Percentiles rank a stretch among this genome's conserved stretches.
Conservation (phyloP, 2,113 vertebrate genomes). For the Pomatorhinus ruficollis region DNA sequence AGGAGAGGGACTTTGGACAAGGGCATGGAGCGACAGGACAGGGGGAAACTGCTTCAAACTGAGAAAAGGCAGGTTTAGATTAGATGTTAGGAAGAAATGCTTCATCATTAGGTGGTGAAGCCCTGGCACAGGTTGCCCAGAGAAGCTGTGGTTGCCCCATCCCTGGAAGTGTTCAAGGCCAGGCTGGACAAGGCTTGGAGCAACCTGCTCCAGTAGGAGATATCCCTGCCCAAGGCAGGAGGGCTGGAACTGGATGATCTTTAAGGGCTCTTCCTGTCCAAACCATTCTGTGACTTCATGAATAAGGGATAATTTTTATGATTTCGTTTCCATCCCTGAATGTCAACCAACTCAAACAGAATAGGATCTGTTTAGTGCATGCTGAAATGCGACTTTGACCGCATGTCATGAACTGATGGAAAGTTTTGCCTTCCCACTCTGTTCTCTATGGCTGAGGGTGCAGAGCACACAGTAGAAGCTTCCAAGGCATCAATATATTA, state of each 20-base stretch:
- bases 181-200: not conserved
- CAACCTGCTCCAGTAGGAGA: not conserved
- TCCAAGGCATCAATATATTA: conserved; percentile 50
- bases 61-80: not conserved
- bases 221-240: not conserved
- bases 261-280: not conserved
- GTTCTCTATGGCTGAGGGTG: not conserved
- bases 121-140: not conserved
- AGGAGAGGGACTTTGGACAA: not conserved
- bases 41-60: not conserved
- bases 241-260: not conserved
- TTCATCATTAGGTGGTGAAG: not conserved
- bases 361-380: conserved; percentile 36
- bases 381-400: conserved; percentile 27
- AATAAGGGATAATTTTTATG: conserved; percentile 17
- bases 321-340: conserved; percentile 42
- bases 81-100: not conserved
- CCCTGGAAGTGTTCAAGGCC: not conserved
- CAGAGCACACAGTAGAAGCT: not conserved
- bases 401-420: conserved; percentile 28
- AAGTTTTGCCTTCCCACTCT: conserved; percentile 56
- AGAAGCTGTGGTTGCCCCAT: not conserved
- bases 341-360: conserved; percentile 45
- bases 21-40: rapidly evolving
- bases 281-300: not conserved